Evolutionary conservation across 2,797 vertebrate species (phyloP), one percentile per base, ranked within the genome.

Genomic region (Ceyx erithaca): DNA sequence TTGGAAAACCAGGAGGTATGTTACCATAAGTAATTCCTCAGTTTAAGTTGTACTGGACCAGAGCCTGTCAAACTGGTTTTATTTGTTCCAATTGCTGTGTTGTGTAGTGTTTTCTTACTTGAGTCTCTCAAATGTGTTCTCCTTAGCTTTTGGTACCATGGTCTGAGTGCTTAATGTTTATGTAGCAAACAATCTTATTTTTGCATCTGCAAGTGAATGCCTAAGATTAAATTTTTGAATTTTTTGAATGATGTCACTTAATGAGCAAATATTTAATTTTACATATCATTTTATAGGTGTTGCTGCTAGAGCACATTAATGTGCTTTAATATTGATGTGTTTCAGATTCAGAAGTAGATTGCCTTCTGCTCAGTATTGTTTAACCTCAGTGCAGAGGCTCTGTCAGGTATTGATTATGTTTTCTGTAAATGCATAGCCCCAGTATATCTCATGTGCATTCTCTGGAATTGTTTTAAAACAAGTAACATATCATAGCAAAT

Each of bases 271-370:
- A 70, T 7, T 90, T 87, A 43, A 58, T 89, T 85, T 68, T 79
- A 26, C 82, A 54, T 91, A 25, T 6, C 17, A 41, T 93, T 91
- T 82, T 59, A 75, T 93, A 93, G 68, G 35, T 88, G 33, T 88
- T 67, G 45, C 37, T 72, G 16, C 59, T 81, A 68, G 72, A 76
- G 49, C 41, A 48, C 55, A 35, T 69, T 48, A 91, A 21, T 41
- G n/a, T 9, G 15, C 71, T 69, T 78, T 54, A 78, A 31, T 18
- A 63, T 30, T 76, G 73, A 45, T 66, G 78, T 52, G 45, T 64
- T 85, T 94, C 48, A 45, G 64, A 58, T 71, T 84, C 63, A 68
- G 66, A 73, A 62, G 43, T 75, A 33, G 28, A 16, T 81, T 76
- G 54, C 81, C 64, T 66, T 88, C 37, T 79, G 70, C 43, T 88